Evolutionary conservation across 2,113 vertebrate genomes (phyloP).

Genomic region (Tyrannus savana): DNA sequence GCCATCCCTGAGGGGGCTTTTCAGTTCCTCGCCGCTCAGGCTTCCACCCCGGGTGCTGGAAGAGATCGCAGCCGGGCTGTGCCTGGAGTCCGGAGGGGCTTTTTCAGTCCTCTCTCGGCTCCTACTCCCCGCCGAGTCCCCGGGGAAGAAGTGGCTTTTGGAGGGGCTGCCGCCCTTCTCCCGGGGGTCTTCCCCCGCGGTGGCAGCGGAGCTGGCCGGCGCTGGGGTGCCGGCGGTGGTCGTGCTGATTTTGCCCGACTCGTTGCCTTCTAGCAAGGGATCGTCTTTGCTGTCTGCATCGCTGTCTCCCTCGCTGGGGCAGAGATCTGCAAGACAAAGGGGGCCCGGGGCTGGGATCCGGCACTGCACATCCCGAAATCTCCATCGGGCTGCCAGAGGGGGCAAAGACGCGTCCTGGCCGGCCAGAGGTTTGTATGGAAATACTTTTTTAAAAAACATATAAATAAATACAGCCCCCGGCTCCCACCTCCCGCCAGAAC

Average conservation of each 20-base stretch:
- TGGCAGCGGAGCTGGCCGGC: conserved; percentile 18
- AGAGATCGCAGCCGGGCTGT: conserved; percentile 90
- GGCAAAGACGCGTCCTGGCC: background rate
- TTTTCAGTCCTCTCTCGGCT: conserved; percentile 83
- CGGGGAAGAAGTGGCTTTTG: conserved; percentile 71
- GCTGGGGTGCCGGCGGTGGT: conserved; percentile 71
- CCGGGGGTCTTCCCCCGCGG: conserved; percentile 77
- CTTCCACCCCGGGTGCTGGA: conserved; percentile 86
- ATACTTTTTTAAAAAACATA: background rate
- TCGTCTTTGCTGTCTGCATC: conserved; percentile 93
- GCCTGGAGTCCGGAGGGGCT: conserved; percentile 87
- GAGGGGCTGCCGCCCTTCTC: conserved; percentile 81
- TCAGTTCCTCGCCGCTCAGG: conserved; percentile 80
- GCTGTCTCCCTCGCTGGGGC: conserved; percentile 93
- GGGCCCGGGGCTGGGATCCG: background rate
- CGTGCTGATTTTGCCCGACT: conserved; percentile 90
- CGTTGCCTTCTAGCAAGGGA: conserved; percentile 81
- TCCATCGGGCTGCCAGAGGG: background rate
- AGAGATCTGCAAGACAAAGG: conserved; percentile 80
- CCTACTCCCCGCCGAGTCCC: conserved; percentile 71
- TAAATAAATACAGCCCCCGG: background rate
- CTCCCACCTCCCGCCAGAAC: background rate
- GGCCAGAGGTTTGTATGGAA: background rate
- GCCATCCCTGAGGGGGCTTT: conserved; percentile 82
- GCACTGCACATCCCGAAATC: background rate